Evolutionary conservation across 2,888 invertebrate species (phyloP).

Genomic region (Nipponacmea schrenckii): DNA sequence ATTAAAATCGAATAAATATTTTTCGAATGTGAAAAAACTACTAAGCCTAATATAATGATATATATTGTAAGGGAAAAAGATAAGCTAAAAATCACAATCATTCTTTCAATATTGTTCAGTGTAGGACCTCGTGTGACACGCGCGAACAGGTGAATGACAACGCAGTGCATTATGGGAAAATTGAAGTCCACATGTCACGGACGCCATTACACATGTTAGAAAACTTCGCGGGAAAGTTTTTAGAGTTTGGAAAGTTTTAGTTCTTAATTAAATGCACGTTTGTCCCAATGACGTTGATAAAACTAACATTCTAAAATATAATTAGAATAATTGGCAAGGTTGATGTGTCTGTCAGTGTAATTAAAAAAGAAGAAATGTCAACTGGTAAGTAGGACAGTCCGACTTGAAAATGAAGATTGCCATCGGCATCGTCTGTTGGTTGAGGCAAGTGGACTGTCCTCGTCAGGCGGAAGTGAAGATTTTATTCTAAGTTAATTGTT

Average conservation of each 20-base stretch:
- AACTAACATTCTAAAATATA: not conserved
- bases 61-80: too few relatives aligned
- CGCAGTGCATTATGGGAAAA: constrained; percentile 12
- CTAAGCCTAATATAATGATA: too few relatives aligned
- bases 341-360: not conserved
- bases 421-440: too few relatives aligned
- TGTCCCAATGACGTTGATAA: not conserved
- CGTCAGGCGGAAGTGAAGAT: too few relatives aligned
- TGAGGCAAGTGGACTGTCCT: too few relatives aligned
- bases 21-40: too few relatives aligned
- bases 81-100: too few relatives aligned
- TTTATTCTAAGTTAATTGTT: too few relatives aligned
- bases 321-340: not conserved
- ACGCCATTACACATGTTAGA: constrained; percentile 15
- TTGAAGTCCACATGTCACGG: constrained; percentile 18
- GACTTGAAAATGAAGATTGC: not conserved
- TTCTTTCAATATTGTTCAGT: too few relatives aligned
- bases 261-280: not conserved
- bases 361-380: not conserved
- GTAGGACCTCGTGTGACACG: not conserved
- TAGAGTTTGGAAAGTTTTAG: not conserved
- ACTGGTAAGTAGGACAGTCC: not conserved
- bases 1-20: too few relatives aligned
- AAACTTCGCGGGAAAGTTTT: constrained; percentile 22
- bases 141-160: constrained; percentile 9